Base-by-base conservation (phyloP, 2,888 invertebrate genomes). In the Ypsolopha scabrella region DNA sequence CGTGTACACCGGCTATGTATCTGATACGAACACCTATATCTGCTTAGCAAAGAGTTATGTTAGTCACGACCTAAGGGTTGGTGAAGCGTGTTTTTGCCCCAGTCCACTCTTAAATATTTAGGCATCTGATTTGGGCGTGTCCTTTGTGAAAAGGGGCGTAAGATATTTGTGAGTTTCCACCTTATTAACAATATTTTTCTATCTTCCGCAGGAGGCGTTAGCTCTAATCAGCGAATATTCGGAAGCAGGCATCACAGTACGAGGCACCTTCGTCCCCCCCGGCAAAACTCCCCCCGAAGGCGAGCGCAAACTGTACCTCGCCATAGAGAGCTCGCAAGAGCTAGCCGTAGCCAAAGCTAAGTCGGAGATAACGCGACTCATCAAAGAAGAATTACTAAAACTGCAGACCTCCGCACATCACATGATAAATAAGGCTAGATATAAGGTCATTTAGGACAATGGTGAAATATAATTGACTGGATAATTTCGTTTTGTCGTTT, bases 201-300 rank as follows among this genome's bases (percentile, higher is more conserved):
- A 6, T 24, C 13, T 14, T 44, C 67, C 60, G 9, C 88, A 95
- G 92, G 99, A 99, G 86, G 98, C 99, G 6, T 81, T 99, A 58
- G 97, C 97, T 0, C 96, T 99, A 71, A 98, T 99, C 65, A 97
- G 97, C 48, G 99, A 99, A 77, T 99, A 98, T 78, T 98, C 98
- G 0, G 99, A 99, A 75, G 99, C 99, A 0, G 99, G 99, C 39
- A 94, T 99, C 56, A 98, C 99, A 0, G 99, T 99, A 0, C 90
- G 99, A 44, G 99, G 99, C n/a, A 98, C 98, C 0, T 96, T 96
- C 69, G 97, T 97, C 8, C 93, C 93, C 0, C 91, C 94, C 1
- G 97, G 97, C 54, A 96, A 97, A 74, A 87, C 89, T 10, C 93
- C 96, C 0, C 96, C 96, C 0, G 97, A 97, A 59, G 96, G 96